These are phyloP conservation scores for Diaprepes abbreviatus DNA, from an alignment of 2,888 invertebrate species.

Conservation along the genomic window DNA sequence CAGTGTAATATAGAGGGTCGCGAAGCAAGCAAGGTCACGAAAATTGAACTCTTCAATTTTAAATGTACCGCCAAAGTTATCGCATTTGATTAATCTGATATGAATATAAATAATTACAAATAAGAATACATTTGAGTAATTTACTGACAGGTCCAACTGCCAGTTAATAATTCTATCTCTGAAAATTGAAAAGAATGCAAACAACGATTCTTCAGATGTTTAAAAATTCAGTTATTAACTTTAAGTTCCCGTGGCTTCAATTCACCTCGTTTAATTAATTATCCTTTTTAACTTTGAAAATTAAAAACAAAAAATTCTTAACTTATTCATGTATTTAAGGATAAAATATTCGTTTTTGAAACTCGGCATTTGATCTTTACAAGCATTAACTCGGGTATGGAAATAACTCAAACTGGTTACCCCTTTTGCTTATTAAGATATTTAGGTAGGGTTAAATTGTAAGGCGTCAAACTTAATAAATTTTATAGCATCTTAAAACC, in stretches of 20 bases:
- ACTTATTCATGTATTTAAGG: background rate
- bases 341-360: background rate
- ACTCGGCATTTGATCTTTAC: background rate
- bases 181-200: no score
- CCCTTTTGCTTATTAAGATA: slow-evolving; percentile 30
- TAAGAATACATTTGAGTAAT: no score
- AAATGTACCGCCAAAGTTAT: no score
- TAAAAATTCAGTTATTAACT: no score
- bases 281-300: background rate
- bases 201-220: no score
- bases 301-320: background rate
- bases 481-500: slow-evolving; percentile 27
- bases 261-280: slow-evolving; percentile 12
- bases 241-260: background rate
- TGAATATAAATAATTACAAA: no score
- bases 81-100: no score
- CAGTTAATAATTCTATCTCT: no score
- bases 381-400: slow-evolving; percentile 14
- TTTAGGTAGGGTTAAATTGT: slow-evolving; percentile 25
- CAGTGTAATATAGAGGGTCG: no score
- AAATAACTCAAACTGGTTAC: slow-evolving; percentile 28
- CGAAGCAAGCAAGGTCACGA: no score
- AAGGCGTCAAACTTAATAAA: slow-evolving; percentile 35
- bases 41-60: no score
- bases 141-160: no score